These are phyloP conservation scores for Camelus dromedarius DNA, from an alignment of 2,113 vertebrate species.

Conservation along the genomic window DNA sequence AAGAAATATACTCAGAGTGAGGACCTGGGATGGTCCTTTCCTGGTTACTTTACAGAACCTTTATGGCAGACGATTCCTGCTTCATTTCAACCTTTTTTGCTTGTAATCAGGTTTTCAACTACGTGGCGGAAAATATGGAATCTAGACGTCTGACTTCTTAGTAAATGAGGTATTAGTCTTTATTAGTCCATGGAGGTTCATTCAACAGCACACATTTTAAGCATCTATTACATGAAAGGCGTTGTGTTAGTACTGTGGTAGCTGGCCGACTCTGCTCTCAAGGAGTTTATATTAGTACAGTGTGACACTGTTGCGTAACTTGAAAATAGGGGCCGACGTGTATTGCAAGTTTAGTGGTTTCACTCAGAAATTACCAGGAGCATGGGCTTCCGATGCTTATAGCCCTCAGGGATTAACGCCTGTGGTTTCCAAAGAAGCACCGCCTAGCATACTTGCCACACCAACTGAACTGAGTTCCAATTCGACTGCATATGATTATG, in stretches of 20 bases:
- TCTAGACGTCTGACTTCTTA: not conserved
- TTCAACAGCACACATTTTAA: not conserved
- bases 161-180: not conserved
- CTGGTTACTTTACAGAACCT: not conserved
- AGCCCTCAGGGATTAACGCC: constrained; percentile 88
- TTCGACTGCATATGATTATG: too few species aligned
- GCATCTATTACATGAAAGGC: not conserved
- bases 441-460: too few species aligned
- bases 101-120: not conserved
- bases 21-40: not conserved
- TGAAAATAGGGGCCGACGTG: constrained; percentile 82
- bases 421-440: too few species aligned
- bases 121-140: not conserved
- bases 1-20: not conserved
- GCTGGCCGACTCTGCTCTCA: too few species aligned
- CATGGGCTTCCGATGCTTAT: constrained; percentile 88
- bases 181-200: not conserved
- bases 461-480: too few species aligned
- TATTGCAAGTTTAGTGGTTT: constrained; percentile 94
- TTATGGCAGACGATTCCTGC: not conserved
- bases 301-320: not conserved
- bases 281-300: not conserved
- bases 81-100: not conserved
- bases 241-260: not conserved
- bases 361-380: constrained; percentile 91